Evolutionary conservation across 2,888 invertebrate species (phyloP).

Genomic region (Clostera curtula): DNA sequence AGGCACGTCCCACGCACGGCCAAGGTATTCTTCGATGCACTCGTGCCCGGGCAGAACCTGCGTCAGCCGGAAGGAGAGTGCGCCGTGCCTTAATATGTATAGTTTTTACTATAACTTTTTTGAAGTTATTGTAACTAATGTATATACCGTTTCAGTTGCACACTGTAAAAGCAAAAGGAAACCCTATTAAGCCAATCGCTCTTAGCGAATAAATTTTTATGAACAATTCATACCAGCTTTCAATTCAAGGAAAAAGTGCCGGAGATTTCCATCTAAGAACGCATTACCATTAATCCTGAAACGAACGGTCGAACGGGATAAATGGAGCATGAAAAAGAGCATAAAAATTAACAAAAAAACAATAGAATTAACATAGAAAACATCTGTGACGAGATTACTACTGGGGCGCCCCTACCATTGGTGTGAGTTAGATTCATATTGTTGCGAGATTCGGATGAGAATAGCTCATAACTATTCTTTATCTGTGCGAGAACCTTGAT

Average conservation of each 20-base stretch:
- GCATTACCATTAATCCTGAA: constrained; percentile 64
- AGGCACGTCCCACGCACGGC: too few relatives aligned
- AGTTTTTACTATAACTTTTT: neutral
- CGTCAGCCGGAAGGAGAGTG: too few relatives aligned
- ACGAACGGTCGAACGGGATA: constrained; percentile 56
- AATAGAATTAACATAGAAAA: constrained; percentile 74
- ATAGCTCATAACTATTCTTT: too few relatives aligned
- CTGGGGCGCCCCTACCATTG: constrained; percentile 31
- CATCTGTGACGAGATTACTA: constrained; percentile 64
- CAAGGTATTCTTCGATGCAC: too few relatives aligned
- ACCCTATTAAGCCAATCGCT: constrained; percentile 1
- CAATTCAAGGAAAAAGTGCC: constrained; percentile 16
- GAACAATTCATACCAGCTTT: constrained; percentile 13
- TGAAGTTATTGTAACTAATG: neutral
- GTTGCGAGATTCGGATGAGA: too few relatives aligned
- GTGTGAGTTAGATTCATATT: constrained; percentile 3
- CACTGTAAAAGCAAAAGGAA: neutral
- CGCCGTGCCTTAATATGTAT: too few relatives aligned
- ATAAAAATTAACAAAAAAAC: constrained; percentile 75
- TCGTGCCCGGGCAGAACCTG: too few relatives aligned
- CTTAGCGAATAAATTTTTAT: constrained; percentile 19
- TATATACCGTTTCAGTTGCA: neutral
- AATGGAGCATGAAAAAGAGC: constrained; percentile 67
- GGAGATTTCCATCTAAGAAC: constrained; percentile 36
- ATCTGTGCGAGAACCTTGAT: too few relatives aligned